Evolutionary conservation across 2,797 vertebrate genomes (phyloP).

Genomic region (Nyctalus aviator): DNA sequence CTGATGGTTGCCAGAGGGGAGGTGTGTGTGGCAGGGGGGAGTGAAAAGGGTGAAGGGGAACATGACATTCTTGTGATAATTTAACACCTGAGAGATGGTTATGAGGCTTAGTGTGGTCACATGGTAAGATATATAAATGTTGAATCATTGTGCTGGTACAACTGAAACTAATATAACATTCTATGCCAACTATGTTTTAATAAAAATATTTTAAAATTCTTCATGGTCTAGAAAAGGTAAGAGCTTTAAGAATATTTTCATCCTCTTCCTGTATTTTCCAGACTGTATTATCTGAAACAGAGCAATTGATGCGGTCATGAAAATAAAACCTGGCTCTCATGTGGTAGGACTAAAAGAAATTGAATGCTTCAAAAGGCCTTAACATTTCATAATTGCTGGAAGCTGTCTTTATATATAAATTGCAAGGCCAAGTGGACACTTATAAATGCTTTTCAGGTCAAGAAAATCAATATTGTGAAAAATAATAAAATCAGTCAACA

Average conservation of each 20-base stretch:
- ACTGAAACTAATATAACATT: not conserved
- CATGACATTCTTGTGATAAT: not conserved
- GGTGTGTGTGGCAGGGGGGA: not conserved
- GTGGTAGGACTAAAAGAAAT: constrained; percentile 29
- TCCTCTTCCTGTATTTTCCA: not conserved
- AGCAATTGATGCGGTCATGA: not conserved
- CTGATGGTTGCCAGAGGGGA: not conserved
- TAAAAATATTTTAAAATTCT: not conserved
- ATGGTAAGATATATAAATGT: not conserved
- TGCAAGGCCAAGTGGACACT: constrained; percentile 55
- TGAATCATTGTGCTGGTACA: not conserved
- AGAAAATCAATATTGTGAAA: constrained; percentile 56
- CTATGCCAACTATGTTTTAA: not conserved
- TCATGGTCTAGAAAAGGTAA: not conserved
- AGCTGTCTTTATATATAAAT: constrained; percentile 26
- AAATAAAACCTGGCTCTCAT: constrained; percentile 27
- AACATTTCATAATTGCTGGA: constrained; percentile 16
- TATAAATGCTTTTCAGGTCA: constrained; percentile 31
- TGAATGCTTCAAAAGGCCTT: not conserved
- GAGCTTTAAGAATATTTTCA: constrained; percentile 2
- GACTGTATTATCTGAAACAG: not conserved
- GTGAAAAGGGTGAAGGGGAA: not conserved
- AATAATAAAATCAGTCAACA: constrained; percentile 53
- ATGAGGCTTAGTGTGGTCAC: not conserved
- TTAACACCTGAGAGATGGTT: not conserved